Evolutionary conservation across 1,140 invertebrate genomes (phyloP), one percentile per base, ranked within the genome.

Genomic region (Drosophila bifasciata): DNA sequence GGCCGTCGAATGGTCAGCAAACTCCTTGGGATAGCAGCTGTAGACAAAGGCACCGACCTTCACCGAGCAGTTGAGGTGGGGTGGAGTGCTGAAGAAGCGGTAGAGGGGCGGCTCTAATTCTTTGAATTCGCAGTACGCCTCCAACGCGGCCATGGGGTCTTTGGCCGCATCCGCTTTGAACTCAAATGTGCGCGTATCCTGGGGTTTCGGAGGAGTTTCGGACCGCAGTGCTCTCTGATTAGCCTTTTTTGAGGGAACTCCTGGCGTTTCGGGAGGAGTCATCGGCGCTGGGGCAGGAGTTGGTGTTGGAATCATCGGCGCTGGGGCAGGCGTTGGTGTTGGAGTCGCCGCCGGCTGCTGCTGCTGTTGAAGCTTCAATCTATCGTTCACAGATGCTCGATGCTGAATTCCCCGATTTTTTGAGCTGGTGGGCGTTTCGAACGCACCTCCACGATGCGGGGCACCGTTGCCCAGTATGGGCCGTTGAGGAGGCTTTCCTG

Each of bases 21-120:
- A 89, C 46, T 89, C 79, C 32, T 79, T 57, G 3, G 91, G 91
- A 63, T 90, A 91, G 46, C 79, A 85, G 16, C 78, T 79, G 49
- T 75, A 91, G 1, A 79, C 69, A 9, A n/a, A 71, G 9, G 51
- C 51, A 17, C 76, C 80, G 5, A 91, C 66, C 3, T 52, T 56
- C 13, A 91, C 79, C 8, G 73, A 76, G 48, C 90, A 91, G 23
- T 79, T 69, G 16, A 74, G 48, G 11, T 8, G 17, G 0, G 46
- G 46, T 3, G 55, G 44, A 16, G 43, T 32, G 23, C 62, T 59
- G 11, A 86, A 52, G 9, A 67, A 63, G 17, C 79, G 77, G 11
- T 62, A 91, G 0, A 17, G 5, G 0, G 91, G 91, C 28, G 60
- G 32, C 2, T 74, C 49, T 32, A 68, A 77, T 3, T 57, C 51